Evolutionary conservation across 2,113 vertebrate species (phyloP).

Genomic region (Gracilinanus agilis): DNA sequence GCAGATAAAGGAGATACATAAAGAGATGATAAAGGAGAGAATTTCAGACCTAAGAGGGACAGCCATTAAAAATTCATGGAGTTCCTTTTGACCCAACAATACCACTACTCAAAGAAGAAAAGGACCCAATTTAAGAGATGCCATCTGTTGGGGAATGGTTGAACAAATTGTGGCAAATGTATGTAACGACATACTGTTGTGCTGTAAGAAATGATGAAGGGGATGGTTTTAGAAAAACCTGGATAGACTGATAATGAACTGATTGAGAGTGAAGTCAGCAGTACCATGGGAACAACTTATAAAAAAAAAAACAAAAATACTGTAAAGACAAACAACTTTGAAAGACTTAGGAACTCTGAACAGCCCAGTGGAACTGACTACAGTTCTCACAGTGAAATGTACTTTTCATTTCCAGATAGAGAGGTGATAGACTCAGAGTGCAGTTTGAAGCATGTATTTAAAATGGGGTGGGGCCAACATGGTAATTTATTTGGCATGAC

Average conservation of each 20-base stretch:
- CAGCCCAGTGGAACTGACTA: neutral
- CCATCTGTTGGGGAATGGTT: neutral
- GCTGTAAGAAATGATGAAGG: neutral
- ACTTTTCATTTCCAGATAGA: neutral
- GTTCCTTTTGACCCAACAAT: neutral
- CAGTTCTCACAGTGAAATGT: neutral
- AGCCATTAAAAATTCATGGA: neutral
- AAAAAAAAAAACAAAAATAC: neutral
- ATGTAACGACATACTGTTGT: neutral
- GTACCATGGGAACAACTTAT: neutral
- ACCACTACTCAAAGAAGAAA: neutral
- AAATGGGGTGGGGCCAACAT: neutral
- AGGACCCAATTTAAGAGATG: too few species aligned
- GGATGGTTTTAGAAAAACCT: neutral
- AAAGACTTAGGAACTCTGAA: neutral
- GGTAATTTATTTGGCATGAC: neutral
- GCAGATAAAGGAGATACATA: too few species aligned
- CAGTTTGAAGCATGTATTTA: neutral
- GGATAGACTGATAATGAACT: neutral
- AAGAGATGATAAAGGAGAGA: neutral
- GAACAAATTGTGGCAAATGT: neutral
- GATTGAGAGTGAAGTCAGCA: neutral
- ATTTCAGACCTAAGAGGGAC: neutral
- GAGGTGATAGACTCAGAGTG: neutral
- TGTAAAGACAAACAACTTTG: neutral